A percentile compares a stretch with the other conserved stretches of the same genome.
These are phyloP conservation scores for Crotalus helleri DNA, from an alignment of 2,113 vertebrate species.

Conservation along the genomic window DNA sequence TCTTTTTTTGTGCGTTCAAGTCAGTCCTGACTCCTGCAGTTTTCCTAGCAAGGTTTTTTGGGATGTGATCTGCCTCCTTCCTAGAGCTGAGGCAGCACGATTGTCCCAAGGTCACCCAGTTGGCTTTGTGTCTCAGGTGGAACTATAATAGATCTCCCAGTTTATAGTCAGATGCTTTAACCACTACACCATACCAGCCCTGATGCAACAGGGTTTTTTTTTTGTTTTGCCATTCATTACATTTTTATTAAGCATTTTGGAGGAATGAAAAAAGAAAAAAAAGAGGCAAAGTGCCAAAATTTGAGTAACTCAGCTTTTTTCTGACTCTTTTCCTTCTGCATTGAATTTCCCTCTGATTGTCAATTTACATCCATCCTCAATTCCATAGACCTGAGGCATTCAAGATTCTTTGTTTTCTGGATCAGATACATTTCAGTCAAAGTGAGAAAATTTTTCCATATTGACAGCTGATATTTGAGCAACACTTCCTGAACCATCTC, in stretches of 20 bases:
- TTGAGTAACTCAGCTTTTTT: background rate
- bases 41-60: background rate
- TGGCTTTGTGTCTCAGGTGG: background rate
- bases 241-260: background rate
- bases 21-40: no score
- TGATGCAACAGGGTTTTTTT: background rate
- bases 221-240: background rate
- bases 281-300: background rate
- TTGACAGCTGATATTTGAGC: background rate
- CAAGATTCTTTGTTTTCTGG: background rate
- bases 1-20: no score
- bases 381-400: background rate
- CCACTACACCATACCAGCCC: background rate
- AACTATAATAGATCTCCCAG: background rate
- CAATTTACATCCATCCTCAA: background rate
- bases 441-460: background rate
- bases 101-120: background rate
- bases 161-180: background rate
- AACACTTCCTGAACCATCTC: background rate
- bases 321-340: background rate
- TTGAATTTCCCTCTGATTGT: background rate
- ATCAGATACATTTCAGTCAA: background rate
- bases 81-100: background rate
- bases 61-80: background rate
- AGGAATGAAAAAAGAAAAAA: background rate